Evolutionary conservation across 2,797 vertebrate species (phyloP).

Genomic region (Rhynchonycteris naso): DNA sequence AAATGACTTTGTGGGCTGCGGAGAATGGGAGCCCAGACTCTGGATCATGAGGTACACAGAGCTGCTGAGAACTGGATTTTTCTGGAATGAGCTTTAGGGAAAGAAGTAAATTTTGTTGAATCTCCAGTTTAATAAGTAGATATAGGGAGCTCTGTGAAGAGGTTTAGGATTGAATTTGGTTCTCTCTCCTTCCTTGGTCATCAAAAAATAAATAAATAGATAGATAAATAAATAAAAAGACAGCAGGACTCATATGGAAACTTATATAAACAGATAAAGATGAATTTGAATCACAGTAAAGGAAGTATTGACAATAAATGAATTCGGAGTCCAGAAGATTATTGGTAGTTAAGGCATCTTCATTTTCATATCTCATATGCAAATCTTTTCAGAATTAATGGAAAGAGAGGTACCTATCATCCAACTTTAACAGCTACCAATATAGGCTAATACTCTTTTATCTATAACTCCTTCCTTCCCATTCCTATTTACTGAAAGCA

Average conservation of each 20-base stretch:
- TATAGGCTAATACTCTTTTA: neutral
- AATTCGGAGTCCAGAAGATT: neutral
- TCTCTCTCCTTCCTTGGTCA: neutral
- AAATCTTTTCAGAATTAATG: constrained; percentile 3
- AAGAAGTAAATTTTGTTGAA: neutral
- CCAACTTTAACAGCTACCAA: neutral
- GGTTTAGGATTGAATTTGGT: neutral
- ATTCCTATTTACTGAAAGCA: neutral
- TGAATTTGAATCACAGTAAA: neutral
- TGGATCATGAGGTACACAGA: neutral
- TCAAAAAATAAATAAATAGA: neutral
- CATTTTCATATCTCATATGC: neutral
- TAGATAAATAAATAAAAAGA: neutral
- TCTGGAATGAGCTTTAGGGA: neutral
- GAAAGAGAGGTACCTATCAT: neutral
- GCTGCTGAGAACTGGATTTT: neutral
- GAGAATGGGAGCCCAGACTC: neutral
- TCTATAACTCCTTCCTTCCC: neutral
- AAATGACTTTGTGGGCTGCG: neutral
- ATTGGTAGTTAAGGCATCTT: neutral
- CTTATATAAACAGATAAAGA: neutral
- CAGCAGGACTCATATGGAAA: neutral
- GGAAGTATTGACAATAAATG: neutral
- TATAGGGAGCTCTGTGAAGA: neutral
- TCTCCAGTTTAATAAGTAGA: neutral